Evolutionary conservation across 2,797 vertebrate species (phyloP).

Genomic region (Podargus strigoides): DNA sequence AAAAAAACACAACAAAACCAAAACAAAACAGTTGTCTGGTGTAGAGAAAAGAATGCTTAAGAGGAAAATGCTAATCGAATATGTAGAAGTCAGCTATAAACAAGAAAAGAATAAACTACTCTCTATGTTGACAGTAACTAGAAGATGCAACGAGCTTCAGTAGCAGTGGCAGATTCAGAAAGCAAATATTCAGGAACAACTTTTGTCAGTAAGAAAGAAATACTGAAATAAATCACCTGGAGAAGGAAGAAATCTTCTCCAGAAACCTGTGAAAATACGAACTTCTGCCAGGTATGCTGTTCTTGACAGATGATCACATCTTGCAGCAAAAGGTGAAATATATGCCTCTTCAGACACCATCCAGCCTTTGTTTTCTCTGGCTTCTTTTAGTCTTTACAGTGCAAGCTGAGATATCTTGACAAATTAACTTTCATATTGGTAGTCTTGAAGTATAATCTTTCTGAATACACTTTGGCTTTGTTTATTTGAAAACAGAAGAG

Average conservation of each 20-base stretch:
- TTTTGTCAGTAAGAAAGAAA: background rate
- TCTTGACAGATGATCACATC: background rate
- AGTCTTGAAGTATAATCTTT: background rate
- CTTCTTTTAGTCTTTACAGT: background rate
- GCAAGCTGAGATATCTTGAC: background rate
- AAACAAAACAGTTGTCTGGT: accelerated
- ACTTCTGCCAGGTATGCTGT: background rate
- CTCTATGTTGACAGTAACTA: background rate
- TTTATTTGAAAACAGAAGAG: background rate
- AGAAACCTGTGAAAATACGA: background rate
- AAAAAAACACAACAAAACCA: no score
- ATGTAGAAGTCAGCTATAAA: background rate
- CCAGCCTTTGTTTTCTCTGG: background rate
- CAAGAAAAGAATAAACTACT: background rate
- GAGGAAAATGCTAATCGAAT: background rate
- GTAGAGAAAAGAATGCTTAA: background rate
- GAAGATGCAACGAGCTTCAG: background rate
- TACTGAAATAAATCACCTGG: background rate
- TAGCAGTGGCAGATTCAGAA: background rate
- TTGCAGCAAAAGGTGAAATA: background rate
- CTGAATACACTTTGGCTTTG: background rate
- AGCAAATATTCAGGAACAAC: background rate
- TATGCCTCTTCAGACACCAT: background rate
- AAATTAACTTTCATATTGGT: background rate
- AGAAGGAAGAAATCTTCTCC: background rate